Conservation (phyloP, 2,888 invertebrate species). For the Poecilobothrus nobilitatus region DNA sequence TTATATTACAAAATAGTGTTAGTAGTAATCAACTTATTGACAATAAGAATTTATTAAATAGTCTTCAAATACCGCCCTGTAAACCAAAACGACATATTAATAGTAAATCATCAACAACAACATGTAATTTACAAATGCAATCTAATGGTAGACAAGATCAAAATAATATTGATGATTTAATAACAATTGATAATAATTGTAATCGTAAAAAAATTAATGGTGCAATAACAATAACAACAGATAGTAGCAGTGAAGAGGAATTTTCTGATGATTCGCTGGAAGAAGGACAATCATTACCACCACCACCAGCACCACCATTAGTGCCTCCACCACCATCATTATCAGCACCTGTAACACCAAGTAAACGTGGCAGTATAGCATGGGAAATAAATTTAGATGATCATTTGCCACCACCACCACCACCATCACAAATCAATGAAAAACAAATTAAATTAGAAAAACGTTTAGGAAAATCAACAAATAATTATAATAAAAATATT, state of each 20-base stretch:
- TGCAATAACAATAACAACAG: neutral
- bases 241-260: constrained; percentile 45
- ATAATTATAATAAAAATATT: constrained; percentile 16
- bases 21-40: constrained; percentile 41
- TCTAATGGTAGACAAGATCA: constrained; percentile 8
- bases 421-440: constrained; percentile 1
- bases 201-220: constrained; percentile 14
- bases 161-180: constrained; percentile 15
- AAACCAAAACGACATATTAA: constrained; percentile 11
- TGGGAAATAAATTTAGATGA: constrained; percentile 79
- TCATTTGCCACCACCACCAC: constrained; percentile 24
- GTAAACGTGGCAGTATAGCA: constrained; percentile 73
- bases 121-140: too few relatives aligned
- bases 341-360: constrained; percentile 49
- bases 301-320: constrained; percentile 47
- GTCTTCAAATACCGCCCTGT: constrained; percentile 20
- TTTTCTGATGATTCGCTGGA: constrained; percentile 81
- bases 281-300: constrained; percentile 55
- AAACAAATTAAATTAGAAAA: constrained; percentile 2
- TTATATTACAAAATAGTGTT: constrained; percentile 36
- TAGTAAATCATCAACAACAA: constrained; percentile 5
- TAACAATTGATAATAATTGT: neutral
- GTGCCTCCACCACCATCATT: constrained; percentile 43
- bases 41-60: constrained; percentile 22
- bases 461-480: constrained; percentile 15